Percentiles rank a stretch among this genome's conserved stretches.
Evolutionary conservation across 2,888 invertebrate species (phyloP).

Genomic region (Acrobasis repandana): DNA sequence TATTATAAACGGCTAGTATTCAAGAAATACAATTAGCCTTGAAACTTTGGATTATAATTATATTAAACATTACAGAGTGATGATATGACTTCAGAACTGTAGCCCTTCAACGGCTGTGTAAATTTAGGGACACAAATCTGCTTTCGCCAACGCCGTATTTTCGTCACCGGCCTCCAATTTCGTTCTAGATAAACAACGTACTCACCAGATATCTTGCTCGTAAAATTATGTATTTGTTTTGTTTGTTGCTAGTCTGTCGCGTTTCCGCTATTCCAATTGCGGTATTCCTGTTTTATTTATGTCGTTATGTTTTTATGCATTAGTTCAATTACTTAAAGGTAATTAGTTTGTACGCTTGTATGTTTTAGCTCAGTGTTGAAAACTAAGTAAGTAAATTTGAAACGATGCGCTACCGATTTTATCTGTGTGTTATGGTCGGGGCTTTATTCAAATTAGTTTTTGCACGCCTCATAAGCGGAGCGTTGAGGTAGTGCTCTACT

Average conservation of each 20-base stretch:
- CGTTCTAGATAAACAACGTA: slow-evolving; percentile 44
- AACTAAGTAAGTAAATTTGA: not conserved
- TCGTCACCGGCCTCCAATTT: slow-evolving; percentile 39
- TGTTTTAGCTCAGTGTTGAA: not conserved
- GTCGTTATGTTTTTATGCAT: slow-evolving; percentile 10
- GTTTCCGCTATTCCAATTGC: slow-evolving; percentile 33
- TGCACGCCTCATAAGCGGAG: too few species aligned
- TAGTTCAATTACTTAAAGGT: not conserved
- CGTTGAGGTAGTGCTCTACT: too few species aligned
- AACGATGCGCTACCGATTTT: too few species aligned
- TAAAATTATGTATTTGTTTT: slow-evolving; percentile 67
- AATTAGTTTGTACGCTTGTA: not conserved
- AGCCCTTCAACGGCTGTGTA: not conserved
- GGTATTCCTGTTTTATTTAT: slow-evolving; percentile 5
- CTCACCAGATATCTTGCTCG: slow-evolving; percentile 41
- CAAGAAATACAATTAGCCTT: too few species aligned
- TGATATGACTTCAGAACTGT: too few species aligned
- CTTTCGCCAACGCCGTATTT: slow-evolving; percentile 38
- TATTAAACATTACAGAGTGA: too few species aligned
- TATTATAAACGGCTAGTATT: too few species aligned
- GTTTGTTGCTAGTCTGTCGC: slow-evolving; percentile 38
- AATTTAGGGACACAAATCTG: slow-evolving; percentile 32
- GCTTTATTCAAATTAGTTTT: too few species aligned
- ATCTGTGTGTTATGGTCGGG: too few species aligned
- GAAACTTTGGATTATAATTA: too few species aligned